phyloP scores from a whole-genome alignment of 2,113 vertebrate genomes.

The Laticauda laticaudata region DNA sequence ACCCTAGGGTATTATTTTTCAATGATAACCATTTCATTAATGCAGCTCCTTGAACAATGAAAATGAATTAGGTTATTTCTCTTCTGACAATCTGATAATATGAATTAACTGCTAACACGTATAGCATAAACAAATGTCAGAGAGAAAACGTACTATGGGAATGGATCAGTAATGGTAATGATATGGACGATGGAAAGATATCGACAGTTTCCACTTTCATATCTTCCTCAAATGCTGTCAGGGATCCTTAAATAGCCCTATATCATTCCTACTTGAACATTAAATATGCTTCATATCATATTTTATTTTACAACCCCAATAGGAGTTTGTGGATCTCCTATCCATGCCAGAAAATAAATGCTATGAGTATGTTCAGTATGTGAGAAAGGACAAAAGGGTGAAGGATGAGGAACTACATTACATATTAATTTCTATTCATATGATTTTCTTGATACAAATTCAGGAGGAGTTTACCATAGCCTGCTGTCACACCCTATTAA shows the following conservation, averaged over 20 bases:
- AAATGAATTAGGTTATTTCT: background rate
- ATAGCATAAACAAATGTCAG: constrained; percentile 19
- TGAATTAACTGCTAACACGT: background rate
- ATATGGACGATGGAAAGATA: constrained; percentile 12
- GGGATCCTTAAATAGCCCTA: constrained; percentile 14
- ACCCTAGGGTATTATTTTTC: background rate
- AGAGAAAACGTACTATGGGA: background rate
- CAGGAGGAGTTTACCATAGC: background rate
- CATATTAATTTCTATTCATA: background rate
- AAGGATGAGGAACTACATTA: background rate
- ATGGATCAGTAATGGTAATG: background rate
- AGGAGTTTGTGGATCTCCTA: constrained; percentile 1
- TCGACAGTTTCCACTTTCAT: background rate
- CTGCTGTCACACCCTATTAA: background rate
- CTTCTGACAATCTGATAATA: background rate
- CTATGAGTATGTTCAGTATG: background rate
- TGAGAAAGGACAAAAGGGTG: background rate
- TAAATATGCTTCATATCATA: constrained; percentile 18
- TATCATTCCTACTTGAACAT: background rate
- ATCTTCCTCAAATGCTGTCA: background rate
- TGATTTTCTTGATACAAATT: background rate
- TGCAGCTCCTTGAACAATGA: background rate
- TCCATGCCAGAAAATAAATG: constrained; percentile 13
- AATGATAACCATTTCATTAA: background rate
- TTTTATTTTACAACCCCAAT: constrained; percentile 29